Conservation (phyloP, 2,888 invertebrate species). For the Aricia artaxerxes region DNA sequence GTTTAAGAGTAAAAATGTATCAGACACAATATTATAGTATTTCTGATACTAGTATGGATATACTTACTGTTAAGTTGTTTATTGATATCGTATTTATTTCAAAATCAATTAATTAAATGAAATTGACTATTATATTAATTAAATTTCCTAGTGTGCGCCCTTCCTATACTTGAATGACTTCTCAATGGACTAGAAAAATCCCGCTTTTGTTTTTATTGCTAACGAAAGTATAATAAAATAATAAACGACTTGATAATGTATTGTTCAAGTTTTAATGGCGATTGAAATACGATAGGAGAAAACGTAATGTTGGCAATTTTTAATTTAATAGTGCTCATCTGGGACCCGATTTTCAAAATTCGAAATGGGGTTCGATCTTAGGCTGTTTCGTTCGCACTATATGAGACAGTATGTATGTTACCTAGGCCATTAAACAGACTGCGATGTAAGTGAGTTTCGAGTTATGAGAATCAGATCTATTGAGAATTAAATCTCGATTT, state of each 20-base stretch:
- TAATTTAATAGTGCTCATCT: neutral
- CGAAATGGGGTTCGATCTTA: no score
- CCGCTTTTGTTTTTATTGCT: conserved; percentile 35
- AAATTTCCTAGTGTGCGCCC: conserved; percentile 50
- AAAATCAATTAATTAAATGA: conserved; percentile 47
- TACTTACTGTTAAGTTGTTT: no score
- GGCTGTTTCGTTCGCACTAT: no score
- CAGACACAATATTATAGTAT: no score
- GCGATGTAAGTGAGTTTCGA: no score
- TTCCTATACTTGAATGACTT: conserved; percentile 45
- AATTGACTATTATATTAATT: conserved; percentile 50
- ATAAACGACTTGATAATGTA: conserved; percentile 1
- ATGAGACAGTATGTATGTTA: no score
- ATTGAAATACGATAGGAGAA: conserved; percentile 12
- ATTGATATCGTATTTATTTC: no score
- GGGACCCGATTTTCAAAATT: neutral
- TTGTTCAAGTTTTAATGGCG: neutral
- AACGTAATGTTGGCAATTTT: neutral
- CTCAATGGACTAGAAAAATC: conserved; percentile 42
- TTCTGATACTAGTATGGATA: no score
- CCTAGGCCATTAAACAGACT: no score
- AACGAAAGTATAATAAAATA: conserved; percentile 5
- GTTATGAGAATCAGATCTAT: no score
- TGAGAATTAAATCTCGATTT: no score
- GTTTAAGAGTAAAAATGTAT: no score